Evolutionary conservation across 1,140 invertebrate species (phyloP).

Genomic region (Lucilia sericata): DNA sequence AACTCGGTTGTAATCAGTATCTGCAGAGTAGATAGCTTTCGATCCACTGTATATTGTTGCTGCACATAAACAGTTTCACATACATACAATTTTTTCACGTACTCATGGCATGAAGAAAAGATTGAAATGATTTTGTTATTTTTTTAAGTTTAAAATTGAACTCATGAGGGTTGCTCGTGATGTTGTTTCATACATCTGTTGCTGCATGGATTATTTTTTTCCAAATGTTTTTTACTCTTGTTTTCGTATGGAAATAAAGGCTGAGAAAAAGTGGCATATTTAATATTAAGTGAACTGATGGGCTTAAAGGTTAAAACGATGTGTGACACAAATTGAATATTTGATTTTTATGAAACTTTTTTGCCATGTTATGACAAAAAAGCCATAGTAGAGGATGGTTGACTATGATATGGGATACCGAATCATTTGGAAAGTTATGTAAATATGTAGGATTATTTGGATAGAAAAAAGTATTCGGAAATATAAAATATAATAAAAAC

Average conservation of each 20-base stretch:
- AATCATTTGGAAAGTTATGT: background rate
- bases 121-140: conserved; percentile 32
- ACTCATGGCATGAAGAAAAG: conserved; percentile 15
- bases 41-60: background rate
- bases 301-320: conserved; percentile 44
- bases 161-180: conserved; percentile 41
- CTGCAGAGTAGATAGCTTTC: background rate
- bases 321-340: conserved; percentile 44
- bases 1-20: too few relatives aligned
- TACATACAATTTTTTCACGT: background rate
- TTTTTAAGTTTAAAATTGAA: conserved; percentile 40
- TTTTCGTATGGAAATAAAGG: conserved; percentile 31
- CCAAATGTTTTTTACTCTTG: conserved; percentile 6
- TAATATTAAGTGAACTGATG: conserved; percentile 42
- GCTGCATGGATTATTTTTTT: conserved; percentile 39
- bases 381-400: background rate
- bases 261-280: background rate
- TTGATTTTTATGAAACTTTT: conserved; percentile 37
- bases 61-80: too few relatives aligned
- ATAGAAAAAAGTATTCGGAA: background rate
- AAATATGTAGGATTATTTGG: background rate
- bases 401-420: background rate
- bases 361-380: background rate
- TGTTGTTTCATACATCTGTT: conserved; percentile 45
- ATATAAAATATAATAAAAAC: conserved; percentile 6